Percentiles rank a stretch among this genome's conserved stretches.
phyloP scores from a whole-genome alignment of 2,113 vertebrate species.

The Suricata suricatta region DNA sequence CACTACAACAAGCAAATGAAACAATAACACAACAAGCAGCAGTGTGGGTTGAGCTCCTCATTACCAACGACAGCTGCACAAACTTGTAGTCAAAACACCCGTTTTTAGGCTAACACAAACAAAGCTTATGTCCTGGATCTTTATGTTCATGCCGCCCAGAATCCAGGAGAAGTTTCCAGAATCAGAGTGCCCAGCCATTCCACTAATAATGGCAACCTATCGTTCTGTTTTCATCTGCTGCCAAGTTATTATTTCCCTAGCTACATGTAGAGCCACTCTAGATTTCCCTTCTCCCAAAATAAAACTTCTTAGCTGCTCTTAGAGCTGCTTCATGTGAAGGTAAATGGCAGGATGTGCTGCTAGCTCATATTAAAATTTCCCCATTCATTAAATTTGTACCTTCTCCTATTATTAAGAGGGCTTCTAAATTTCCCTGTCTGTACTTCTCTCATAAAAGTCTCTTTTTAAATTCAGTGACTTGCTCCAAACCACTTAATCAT shows the following conservation, averaged over 20 bases:
- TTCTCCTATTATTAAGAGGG: conserved; percentile 64
- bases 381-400: conserved; percentile 69
- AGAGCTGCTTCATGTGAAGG: conserved; percentile 29
- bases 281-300: conserved; percentile 53
- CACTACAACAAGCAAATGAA: conserved; percentile 52
- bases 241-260: conserved; percentile 48
- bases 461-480: conserved; percentile 66
- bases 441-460: conserved; percentile 58
- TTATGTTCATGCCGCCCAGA: neutral
- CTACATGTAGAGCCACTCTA: conserved; percentile 28
- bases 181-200: neutral
- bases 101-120: conserved; percentile 31
- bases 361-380: conserved; percentile 59
- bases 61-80: neutral
- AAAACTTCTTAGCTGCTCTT: conserved; percentile 47
- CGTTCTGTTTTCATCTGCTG: neutral
- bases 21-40: neutral
- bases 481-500: conserved; percentile 57
- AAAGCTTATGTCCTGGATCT: neutral
- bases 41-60: conserved; percentile 44
- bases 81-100: conserved; percentile 46
- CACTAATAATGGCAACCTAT: neutral
- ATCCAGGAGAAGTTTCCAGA: conserved; percentile 26
- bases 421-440: conserved; percentile 63
- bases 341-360: conserved; percentile 28